Base-by-base conservation (phyloP, 2,797 vertebrate species). In the Tangara arthus region DNA sequence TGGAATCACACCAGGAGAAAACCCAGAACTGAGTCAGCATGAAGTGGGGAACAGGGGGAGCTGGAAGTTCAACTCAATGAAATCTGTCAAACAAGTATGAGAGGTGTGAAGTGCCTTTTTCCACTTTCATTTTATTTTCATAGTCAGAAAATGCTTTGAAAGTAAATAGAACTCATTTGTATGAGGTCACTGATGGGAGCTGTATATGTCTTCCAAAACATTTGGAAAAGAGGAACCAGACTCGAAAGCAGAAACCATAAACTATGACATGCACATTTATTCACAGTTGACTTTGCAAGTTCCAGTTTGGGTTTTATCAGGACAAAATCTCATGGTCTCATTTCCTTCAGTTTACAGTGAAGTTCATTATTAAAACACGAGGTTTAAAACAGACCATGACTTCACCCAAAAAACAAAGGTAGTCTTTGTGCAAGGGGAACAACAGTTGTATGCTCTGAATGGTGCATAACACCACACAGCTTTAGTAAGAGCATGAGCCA, bases 351-450 rank as follows among this genome's bases (percentile, higher is more conserved):
- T 65, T 94, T 92, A 64, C 90, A 93, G 56, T 8, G 10, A 84
- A 66, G 61, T 66, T 71, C 66, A 64, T 82, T 83, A 96, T 59
- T 81, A 95, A 82, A 88, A 81, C 44, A 84, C 2, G 5, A 42
- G 41, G 72, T 86, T 96, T 93, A 84, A 93, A 95, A 94, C 46
- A 88, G 80, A 72, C 41, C 59, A 46, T 91, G 90, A 95, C 68
- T 95, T 95, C 85, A 90, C 56, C 50, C 6, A 17, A 68, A 56
- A 91, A 80, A 91, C 93, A 96, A 94, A 90, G 63, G 57, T 27
- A 78, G 92, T 30, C 72, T 92, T 90, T 94, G 82, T 96, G 12
- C 11, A 41, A 76, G 28, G 23, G 35, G 50, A 94, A 66, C 26
- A 37, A 65, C 50, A 70, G n/a, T 65, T 78, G 37, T 57, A 26